phyloP scores from a whole-genome alignment of 2,797 vertebrate species.

The Halcyon leucocephala region DNA sequence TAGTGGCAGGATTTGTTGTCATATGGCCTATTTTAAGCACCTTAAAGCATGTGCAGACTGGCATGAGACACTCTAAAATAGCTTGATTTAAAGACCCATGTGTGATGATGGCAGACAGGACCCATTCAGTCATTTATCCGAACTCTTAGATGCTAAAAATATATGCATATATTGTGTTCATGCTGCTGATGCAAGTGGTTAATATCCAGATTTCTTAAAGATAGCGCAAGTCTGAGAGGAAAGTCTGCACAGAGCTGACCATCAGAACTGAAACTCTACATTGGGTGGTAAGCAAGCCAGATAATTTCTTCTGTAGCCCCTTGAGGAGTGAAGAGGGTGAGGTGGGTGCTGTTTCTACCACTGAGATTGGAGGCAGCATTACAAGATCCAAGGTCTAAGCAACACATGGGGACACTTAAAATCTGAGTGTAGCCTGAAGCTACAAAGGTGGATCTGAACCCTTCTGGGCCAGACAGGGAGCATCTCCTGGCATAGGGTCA shows the following conservation, averaged over 20 bases:
- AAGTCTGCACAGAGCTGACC: not conserved
- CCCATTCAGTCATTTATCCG: not conserved
- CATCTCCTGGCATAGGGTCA: not conserved
- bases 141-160: not conserved
- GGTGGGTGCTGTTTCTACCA: not conserved
- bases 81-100: not conserved
- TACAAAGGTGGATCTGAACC: not conserved
- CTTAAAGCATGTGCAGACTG: not conserved
- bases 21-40: not conserved
- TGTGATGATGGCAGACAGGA: not conserved
- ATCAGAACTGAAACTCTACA: not conserved
- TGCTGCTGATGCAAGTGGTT: not conserved
- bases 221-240: not conserved
- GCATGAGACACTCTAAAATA: not conserved
- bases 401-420: fast-evolving
- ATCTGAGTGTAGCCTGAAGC: not conserved
- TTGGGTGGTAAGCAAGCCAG: not conserved
- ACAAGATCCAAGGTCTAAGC: not conserved
- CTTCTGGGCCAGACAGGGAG: not conserved
- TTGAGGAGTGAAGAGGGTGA: not conserved
- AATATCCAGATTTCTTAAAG: not conserved
- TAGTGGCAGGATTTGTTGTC: not conserved
- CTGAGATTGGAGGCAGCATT: not conserved
- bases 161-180: not conserved
- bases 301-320: not conserved